A percentile compares a stretch with the other conserved stretches of the same genome.
Conservation (phyloP, 2,113 vertebrate genomes). For the Echinops telfairi region DNA sequence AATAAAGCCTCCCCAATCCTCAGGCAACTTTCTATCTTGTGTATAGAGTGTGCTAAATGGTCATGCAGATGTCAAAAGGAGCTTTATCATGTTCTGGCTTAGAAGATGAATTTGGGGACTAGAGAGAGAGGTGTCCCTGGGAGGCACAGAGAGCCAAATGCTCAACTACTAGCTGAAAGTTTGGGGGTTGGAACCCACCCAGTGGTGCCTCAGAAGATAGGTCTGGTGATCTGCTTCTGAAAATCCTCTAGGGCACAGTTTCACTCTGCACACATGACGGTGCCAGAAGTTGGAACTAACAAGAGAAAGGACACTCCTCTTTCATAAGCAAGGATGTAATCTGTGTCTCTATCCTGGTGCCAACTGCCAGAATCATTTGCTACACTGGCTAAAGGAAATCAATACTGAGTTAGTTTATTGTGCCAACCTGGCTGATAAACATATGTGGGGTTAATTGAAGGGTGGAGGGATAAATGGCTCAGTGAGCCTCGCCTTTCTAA, state of each 20-base stretch:
- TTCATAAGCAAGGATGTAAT: not conserved
- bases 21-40: not conserved
- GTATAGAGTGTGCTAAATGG: not conserved
- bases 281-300: not conserved
- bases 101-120: not conserved
- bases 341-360: too few relatives aligned
- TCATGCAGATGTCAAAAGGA: not conserved
- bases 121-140: not conserved
- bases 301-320: not conserved
- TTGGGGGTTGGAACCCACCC: not conserved
- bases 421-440: too few relatives aligned
- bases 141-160: not conserved
- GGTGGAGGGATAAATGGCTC: too few relatives aligned
- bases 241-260: not conserved
- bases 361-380: not conserved
- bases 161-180: not conserved
- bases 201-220: not conserved
- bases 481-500: too few relatives aligned
- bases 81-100: not conserved
- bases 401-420: too few relatives aligned
- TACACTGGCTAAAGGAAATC: not conserved
- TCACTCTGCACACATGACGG: not conserved
- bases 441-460: too few relatives aligned
- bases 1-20: slow-evolving; percentile 24
- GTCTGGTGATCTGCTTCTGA: not conserved